Conservation (phyloP, 2,797 vertebrate species). For the Lepilemur ruficaudatus region DNA sequence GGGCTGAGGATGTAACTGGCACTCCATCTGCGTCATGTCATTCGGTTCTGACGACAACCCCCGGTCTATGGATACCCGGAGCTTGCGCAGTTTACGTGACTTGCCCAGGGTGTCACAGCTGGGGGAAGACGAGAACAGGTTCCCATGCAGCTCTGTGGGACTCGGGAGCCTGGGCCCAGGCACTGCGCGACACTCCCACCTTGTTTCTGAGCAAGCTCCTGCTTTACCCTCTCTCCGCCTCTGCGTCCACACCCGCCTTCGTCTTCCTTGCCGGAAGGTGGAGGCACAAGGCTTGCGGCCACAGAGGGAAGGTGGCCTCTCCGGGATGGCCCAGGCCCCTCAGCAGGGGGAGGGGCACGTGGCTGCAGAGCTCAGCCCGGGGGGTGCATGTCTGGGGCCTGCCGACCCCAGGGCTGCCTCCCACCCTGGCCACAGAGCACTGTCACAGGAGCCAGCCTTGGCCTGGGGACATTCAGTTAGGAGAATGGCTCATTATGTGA, state of each 20-base stretch:
- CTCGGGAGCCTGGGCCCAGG: accelerated
- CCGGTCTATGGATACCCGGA: background rate
- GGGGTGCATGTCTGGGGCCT: accelerated
- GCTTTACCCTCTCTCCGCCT: too few species aligned
- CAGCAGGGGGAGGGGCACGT: accelerated
- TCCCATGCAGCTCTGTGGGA: background rate
- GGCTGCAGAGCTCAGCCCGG: background rate
- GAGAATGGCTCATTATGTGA: accelerated
- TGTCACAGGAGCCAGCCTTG: accelerated
- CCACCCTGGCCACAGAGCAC: accelerated
- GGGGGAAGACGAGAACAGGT: background rate
- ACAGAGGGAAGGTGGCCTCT: background rate
- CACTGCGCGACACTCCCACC: accelerated
- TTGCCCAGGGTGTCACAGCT: background rate
- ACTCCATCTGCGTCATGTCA: accelerated
- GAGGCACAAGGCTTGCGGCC: background rate
- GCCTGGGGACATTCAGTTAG: background rate
- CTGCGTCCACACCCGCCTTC: accelerated
- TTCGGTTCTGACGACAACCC: background rate
- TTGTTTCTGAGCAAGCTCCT: accelerated
- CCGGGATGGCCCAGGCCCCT: too few species aligned
- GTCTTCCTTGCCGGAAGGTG: background rate
- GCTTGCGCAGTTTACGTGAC: background rate
- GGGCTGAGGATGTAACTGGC: accelerated
- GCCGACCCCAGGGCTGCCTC: accelerated